These are phyloP conservation scores for Enteromius thamalakanensis DNA, from an alignment of 2,797 vertebrate genomes.

Conservation along the genomic window DNA sequence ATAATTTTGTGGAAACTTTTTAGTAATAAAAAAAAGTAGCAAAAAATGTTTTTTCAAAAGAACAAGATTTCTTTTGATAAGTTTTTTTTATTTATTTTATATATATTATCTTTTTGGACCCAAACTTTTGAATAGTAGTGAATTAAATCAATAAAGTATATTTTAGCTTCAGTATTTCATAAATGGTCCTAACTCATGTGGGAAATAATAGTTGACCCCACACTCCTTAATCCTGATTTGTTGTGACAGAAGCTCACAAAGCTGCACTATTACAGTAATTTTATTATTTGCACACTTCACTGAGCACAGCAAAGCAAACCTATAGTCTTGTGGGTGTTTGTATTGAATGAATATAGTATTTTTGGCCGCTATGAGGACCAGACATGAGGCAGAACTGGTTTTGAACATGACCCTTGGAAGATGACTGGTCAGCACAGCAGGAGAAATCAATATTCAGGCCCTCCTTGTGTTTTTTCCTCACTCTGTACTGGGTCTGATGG, in stretches of 20 bases:
- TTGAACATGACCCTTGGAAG: slow-evolving; percentile 54
- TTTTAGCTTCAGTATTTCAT: not conserved
- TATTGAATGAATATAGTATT: slow-evolving; percentile 26
- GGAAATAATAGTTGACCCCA: not conserved
- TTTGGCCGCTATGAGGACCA: slow-evolving; percentile 21
- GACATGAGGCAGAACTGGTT: slow-evolving; percentile 54
- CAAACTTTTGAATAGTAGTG: no score
- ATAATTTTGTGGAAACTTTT: not conserved
- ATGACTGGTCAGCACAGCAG: slow-evolving; percentile 39
- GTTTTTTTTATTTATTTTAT: no score
- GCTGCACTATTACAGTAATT: slow-evolving; percentile 12
- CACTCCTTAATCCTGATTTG: not conserved
- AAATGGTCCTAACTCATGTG: not conserved
- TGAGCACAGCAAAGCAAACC: slow-evolving; percentile 8
- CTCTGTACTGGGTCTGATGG: slow-evolving; percentile 26
- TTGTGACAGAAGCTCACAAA: not conserved
- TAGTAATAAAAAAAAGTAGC: no score
- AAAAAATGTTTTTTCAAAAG: no score
- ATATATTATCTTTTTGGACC: not conserved
- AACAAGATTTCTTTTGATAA: no score
- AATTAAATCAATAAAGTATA: not conserved
- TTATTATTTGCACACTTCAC: slow-evolving; percentile 5
- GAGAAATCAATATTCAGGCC: slow-evolving; percentile 61
- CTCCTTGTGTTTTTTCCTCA: slow-evolving; percentile 22
- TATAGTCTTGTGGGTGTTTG: slow-evolving; percentile 25